A percentile compares a stretch with the other conserved stretches of the same genome.
Conservation (phyloP, 2,797 vertebrate genomes). For the Simalia tracyae region DNA sequence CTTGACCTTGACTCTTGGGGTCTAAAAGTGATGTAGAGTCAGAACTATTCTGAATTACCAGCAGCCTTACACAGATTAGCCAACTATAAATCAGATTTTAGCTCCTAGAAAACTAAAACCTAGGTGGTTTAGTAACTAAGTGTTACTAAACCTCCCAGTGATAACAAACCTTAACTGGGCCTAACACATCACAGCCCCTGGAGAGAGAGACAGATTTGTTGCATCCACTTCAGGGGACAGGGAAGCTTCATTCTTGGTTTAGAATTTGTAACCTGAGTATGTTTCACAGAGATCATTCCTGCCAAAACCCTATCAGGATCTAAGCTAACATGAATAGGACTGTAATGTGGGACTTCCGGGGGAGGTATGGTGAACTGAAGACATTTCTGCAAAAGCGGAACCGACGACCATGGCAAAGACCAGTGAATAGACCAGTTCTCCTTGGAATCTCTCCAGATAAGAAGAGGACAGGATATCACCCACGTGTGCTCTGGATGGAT, state of each 20-base stretch:
- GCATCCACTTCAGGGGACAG: neutral
- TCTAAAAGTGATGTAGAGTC: neutral
- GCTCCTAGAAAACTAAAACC: neutral
- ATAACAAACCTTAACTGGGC: neutral
- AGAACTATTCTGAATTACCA: neutral
- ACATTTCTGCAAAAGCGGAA: too few species aligned
- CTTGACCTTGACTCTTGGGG: neutral
- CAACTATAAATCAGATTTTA: neutral
- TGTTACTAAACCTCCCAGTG: neutral
- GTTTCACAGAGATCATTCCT: neutral
- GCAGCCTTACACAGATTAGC: neutral
- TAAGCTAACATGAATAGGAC: neutral
- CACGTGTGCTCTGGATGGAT: too few species aligned
- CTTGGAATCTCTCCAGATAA: too few species aligned
- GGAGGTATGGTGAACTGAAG: neutral
- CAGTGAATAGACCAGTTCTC: too few species aligned
- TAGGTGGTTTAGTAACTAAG: neutral
- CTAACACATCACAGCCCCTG: neutral
- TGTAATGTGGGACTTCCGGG: neutral
- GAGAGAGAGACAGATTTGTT: neutral
- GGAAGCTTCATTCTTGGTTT: neutral
- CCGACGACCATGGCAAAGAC: too few species aligned
- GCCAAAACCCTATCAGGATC: neutral
- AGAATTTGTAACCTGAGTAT: neutral
- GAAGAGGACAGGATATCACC: too few species aligned